A percentile compares a stretch with the other conserved stretches of the same genome.
These are phyloP conservation scores for Protula sp. DNA, from an alignment of 2,888 invertebrate species.

Conservation along the genomic window DNA sequence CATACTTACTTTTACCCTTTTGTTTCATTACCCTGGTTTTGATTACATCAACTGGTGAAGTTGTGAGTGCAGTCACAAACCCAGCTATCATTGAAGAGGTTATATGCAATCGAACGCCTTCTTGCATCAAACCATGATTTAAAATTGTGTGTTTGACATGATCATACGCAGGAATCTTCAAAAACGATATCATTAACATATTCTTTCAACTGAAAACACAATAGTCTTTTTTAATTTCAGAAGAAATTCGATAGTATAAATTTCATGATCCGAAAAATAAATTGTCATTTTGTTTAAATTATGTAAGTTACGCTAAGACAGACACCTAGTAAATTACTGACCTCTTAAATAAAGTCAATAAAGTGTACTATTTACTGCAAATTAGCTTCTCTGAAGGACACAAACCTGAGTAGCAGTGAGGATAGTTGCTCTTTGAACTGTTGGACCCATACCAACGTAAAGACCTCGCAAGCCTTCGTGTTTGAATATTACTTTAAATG, in stretches of 20 bases:
- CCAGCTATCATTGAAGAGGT: slow-evolving; percentile 41
- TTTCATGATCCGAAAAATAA: no score
- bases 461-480: slow-evolving; percentile 32
- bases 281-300: no score
- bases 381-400: no score
- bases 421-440: slow-evolving; percentile 39
- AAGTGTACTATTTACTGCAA: no score
- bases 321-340: no score
- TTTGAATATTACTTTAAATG: slow-evolving; percentile 29
- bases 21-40: slow-evolving; percentile 46
- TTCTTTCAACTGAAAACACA: no score
- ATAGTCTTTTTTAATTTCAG: no score
- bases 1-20: slow-evolving; percentile 8
- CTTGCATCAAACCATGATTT: slow-evolving; percentile 30
- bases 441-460: slow-evolving; percentile 38
- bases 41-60: slow-evolving; percentile 43
- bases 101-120: slow-evolving; percentile 36
- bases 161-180: slow-evolving; percentile 44
- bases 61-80: slow-evolving; percentile 37
- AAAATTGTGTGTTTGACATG: slow-evolving; percentile 40
- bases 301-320: no score
- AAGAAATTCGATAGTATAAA: no score
- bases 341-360: no score
- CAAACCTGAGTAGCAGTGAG: slow-evolving; percentile 45
- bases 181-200: no score